phyloP scores from a whole-genome alignment of 2,888 invertebrate genomes.

The Drepanosiphum platanoidis region DNA sequence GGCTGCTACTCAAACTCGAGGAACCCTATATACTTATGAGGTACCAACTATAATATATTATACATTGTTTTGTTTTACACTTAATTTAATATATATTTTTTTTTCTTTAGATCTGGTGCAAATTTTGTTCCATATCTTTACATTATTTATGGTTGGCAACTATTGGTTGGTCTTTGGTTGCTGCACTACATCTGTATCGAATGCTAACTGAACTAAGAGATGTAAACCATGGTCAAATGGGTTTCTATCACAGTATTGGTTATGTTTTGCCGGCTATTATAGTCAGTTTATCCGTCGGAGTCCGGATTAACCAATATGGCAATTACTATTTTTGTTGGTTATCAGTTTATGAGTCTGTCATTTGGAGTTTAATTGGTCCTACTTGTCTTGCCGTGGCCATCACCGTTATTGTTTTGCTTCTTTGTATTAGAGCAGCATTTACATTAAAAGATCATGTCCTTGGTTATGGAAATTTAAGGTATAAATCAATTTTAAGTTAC shows the following conservation, averaged over 20 bases:
- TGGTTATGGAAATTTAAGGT: constrained; percentile 81
- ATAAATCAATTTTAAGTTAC: constrained; percentile 62
- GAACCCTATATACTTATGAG: constrained; percentile 83
- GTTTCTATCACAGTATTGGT: constrained; percentile 90
- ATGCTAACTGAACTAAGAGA: constrained; percentile 95
- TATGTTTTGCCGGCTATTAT: constrained; percentile 92
- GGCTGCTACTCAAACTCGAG: constrained; percentile 84
- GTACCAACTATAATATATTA: constrained; percentile 69
- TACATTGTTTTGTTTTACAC: not conserved
- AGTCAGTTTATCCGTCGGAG: constrained; percentile 90
- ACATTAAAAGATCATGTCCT: constrained; percentile 89
- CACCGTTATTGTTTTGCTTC: constrained; percentile 82
- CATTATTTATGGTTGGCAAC: constrained; percentile 94
- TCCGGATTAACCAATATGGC: constrained; percentile 93
- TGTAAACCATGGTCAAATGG: constrained; percentile 94
- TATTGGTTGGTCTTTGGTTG: constrained; percentile 91
- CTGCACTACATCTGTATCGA: constrained; percentile 90
- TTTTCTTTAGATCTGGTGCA: constrained; percentile 73
- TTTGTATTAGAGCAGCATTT: constrained; percentile 90
- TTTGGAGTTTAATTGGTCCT: constrained; percentile 95
- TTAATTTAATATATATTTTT: constrained; percentile 25
- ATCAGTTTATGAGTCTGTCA: constrained; percentile 89
- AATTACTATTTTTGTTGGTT: constrained; percentile 96
- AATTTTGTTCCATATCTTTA: constrained; percentile 86
- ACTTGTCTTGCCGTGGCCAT: constrained; percentile 81